Evolutionary conservation across 2,888 invertebrate species (phyloP), one percentile per base, ranked within the genome.

Genomic region (Dasysyrphus tricinctus): DNA sequence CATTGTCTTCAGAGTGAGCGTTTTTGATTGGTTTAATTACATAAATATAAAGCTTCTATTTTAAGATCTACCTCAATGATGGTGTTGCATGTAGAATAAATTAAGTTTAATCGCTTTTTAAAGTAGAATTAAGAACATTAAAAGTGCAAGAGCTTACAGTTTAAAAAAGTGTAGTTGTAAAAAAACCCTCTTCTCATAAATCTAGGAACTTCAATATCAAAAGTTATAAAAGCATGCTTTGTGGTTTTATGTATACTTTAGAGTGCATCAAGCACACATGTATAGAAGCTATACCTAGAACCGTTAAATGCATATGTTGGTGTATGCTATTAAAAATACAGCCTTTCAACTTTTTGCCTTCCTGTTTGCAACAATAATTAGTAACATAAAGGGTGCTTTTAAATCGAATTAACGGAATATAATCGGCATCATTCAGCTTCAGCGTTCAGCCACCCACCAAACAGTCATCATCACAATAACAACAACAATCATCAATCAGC

Each of bases 401-500:
- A 80, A 84, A 84, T 83, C 80, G 80, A 84, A 84, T 80, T 80
- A 84, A 84, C 51, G 57, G 57, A 84, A 59, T 19, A 59, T 63
- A 69, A 84, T 80, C 84, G 76, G 69, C 84, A 80, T 67, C 57
- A 54, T 63, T 63, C 79, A 74, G 39, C 16, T 39, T 24, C 29
- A 67, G 34, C 19, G 9, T 63, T 61, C 6, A 47, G 16, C 29
- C n/a, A 51, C 54, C 29, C 9, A n/a, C 29, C 57, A 42, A 37
- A 51, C 56, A 57, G 54, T 47, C 67, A 85, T 61, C 44, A 39
- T 24, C 24, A 24, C 24, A 24, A 24, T 24, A 24, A 24, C 67
- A 77, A 73, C 81, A 77, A 81, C 74, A 85, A 73, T 81, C 85
- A 85, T 81, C 85, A 85, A 85, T 85, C 85, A 85, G 69, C 42